Conservation (phyloP, 2,888 invertebrate species). For the Hydrotaea cyrtoneurina region DNA sequence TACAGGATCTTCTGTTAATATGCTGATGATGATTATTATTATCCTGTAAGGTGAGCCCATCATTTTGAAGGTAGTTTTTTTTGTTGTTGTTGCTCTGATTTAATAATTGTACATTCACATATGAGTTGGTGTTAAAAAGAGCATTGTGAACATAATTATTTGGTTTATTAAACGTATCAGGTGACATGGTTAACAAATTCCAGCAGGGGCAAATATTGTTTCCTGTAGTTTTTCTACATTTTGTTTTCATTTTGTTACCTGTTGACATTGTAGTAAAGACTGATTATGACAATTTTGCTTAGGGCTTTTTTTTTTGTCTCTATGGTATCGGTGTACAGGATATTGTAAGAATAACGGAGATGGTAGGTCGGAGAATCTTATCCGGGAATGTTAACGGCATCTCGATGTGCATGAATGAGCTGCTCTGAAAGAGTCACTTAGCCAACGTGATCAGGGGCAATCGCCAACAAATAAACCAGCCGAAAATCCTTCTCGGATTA, state of each 20-base stretch:
- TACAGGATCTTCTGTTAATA: neutral
- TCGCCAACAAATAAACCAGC: too few relatives aligned
- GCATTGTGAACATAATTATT: slow-evolving; percentile 53
- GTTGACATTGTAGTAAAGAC: slow-evolving; percentile 15
- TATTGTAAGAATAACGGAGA: neutral
- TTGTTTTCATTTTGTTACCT: slow-evolving; percentile 32
- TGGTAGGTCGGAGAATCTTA: neutral
- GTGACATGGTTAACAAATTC: neutral
- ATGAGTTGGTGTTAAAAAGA: neutral
- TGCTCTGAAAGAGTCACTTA: too few relatives aligned
- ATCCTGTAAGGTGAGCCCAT: slow-evolving; percentile 51
- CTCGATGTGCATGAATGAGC: too few relatives aligned
- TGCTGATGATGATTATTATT: slow-evolving; percentile 57
- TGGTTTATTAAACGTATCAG: slow-evolving; percentile 62
- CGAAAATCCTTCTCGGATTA: too few relatives aligned
- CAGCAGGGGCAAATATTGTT: slow-evolving; percentile 14
- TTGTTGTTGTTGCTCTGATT: slow-evolving; percentile 6
- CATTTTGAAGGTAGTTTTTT: slow-evolving; percentile 30
- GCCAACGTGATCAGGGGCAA: too few relatives aligned
- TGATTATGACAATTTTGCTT: slow-evolving; percentile 4
- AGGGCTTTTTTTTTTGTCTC: neutral
- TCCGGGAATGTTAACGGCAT: neutral
- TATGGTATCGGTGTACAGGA: slow-evolving; percentile 1
- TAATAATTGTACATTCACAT: neutral
- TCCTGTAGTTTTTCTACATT: slow-evolving; percentile 41